Base-by-base conservation (phyloP, 2,113 vertebrate species). In the Corythoichthys intestinalis region DNA sequence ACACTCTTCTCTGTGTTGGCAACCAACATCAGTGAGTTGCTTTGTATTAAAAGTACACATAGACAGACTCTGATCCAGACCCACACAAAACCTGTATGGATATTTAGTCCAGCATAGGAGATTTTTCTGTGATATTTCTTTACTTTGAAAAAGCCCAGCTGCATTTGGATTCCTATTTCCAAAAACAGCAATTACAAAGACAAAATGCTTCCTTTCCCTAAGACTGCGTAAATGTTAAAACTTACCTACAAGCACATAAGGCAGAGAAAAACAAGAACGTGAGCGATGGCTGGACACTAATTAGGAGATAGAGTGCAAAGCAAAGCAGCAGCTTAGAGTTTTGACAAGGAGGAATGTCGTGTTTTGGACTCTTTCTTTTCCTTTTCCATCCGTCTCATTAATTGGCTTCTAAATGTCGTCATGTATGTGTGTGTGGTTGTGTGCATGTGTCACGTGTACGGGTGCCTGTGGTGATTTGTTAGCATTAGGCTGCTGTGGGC, bases 311-410 rank as follows among this genome's bases (percentile, higher is more conserved):
- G 52, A 73, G 72, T 20, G 56, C 56, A 35, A 57, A 76, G 81
- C 70, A 74, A 76, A 80, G 78, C 13, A 5, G 58, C 20, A 46
- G 28, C 70, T 66, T 79, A 79, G 77, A 85, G 71, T 83, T 81
- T 66, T 78, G 81, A 86, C 79, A 83, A 80, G 61, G 71, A 82
- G 66, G 64, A 86, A 86, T 78, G 79, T 72, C 15, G 61, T 73
- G 63, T 76, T 82, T 80, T 67, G 1, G 12, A 77, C 60, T 79
- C 57, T 73, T 53, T 14, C 70, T 68, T 44, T 4, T 66, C 71
- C 65, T 66, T 67, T 46, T 58, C 65, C 4, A 10, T 76, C 72
- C 61, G 66, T 67, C 61, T 71, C 63, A 67, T 83, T 89, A 85
- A 86, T 80, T 82, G 81, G 73, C 73, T 67, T 78, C 80, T 74